Base-by-base conservation (phyloP, 2,113 vertebrate species). In the Chauna torquata region DNA sequence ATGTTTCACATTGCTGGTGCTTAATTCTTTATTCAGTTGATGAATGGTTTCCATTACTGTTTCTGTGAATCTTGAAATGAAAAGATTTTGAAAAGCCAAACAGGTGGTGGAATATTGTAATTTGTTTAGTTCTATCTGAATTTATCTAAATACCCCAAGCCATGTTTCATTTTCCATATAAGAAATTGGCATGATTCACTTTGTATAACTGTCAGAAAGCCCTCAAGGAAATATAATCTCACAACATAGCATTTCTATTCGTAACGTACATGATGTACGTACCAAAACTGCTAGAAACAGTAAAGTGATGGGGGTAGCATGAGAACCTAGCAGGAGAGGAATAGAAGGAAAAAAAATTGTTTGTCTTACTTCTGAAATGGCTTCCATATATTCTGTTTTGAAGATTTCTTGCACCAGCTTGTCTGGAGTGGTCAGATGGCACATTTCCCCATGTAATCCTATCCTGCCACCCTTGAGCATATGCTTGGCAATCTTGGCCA, bases 1-100 rank as follows among this genome's bases (percentile, higher is more conserved):
- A 64, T 0, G 0, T 42, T 95, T 96, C 79, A 12, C 5, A 3
- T 25, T 83, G 28, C 42, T 77, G 25, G 5, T 24, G 17, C 69
- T 90, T 74, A 88, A 52, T 94, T 81, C 81, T 81, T 81, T 92
- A 76, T 87, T 96, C 80, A 88, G n/a, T 32, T 83, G 32, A 68
- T 93, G 61, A 91, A 90, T 95, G 25, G 65, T 84, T 87, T 70
- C 61, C 72, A 71, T 91, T 91, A 64, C 81, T 72, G 55, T 88
- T 50, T 78, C 34, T 70, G 34, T 79, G 50, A 65, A 86, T 82
- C 22, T 49, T 96, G 85, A 93, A 86, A 77, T 66, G 64, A 85
- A 76, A 92, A 80, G 68, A 91, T 82, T 89, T 81, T 65, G 59
- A 59, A 89, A 83, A 85, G 55, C 34, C 30, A 47, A 62, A 69